Evolutionary conservation across 1,140 invertebrate genomes (phyloP), one percentile per base, ranked within the genome.

Genomic region (Wasmannia auropunctata): DNA sequence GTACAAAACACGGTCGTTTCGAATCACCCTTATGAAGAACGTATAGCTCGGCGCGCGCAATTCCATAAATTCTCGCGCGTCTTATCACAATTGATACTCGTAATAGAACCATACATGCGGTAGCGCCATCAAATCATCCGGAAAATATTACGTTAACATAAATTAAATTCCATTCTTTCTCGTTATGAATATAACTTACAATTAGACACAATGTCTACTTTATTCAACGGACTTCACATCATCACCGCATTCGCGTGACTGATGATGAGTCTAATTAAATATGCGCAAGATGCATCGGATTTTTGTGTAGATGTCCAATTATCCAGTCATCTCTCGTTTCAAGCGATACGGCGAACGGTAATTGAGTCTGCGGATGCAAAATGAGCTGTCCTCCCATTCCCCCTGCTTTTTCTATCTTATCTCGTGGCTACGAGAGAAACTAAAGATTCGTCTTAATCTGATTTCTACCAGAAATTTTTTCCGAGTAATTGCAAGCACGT

Each of bases 241-340:
- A n/a, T 56, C 25, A 14, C 19, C 25, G 16, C 28, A 63, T 31
- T 56, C 51, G 22, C 37, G 43, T 54, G 51, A 75, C 14, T 40
- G 37, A 72, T 14, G 51, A 37, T 37, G 31, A 79, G 8, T 49
- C 46, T 85, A 79, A 85, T 85, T 63, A 85, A 65, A 85, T 54
- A 85, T 54, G 60, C 58, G 22, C 67, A 34, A 79, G 83, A 75
- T 51, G 65, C 79, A 81, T 54, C 51, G 65, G 65, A 43, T 56
- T 84, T 62, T n/a, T n/a, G n/a, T 72, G 43, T 34, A 60, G 34
- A 76, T 75, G 72, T 63, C 72, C 72, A 85, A 79, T 85, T 85
- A 85, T 63, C 31, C 60, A 58, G 83, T 63, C 43, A 19, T 79
- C 74, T 85, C 83, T 65, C 19, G 56, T 85, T 86, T 81, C 84